phyloP scores from a whole-genome alignment of 1,140 invertebrate genomes.

The Drosophila lowei region DNA sequence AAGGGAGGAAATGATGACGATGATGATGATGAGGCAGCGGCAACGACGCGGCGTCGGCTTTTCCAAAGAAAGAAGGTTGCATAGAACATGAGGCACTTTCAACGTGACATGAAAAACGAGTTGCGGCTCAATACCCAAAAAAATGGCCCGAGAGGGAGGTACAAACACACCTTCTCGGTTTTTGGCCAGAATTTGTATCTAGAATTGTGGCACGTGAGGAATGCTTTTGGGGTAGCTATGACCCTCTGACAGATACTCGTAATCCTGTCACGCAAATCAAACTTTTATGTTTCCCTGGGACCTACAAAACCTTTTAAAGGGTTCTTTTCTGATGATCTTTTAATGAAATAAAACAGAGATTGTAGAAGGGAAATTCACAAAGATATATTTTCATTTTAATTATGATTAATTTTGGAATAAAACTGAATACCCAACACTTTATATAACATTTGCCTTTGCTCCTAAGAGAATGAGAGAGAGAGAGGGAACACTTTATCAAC shows the following conservation, averaged over 20 bases:
- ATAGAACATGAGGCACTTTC: constrained; percentile 23
- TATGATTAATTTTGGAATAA: too few relatives aligned
- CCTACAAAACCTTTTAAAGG: not conserved
- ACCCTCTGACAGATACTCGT: constrained; percentile 32
- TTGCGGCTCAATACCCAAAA: not conserved
- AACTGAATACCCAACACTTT: too few relatives aligned
- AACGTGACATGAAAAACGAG: constrained; percentile 22
- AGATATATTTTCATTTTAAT: too few relatives aligned
- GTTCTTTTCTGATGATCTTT: not conserved
- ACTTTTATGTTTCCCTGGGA: constrained; percentile 27
- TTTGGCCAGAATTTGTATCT: not conserved
- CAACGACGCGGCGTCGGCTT: constrained; percentile 7
- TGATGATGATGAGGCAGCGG: constrained; percentile 41
- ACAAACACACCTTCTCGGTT: too few relatives aligned
- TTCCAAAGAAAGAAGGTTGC: constrained; percentile 10
- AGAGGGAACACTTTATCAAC: too few relatives aligned
- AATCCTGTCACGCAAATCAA: constrained; percentile 52
- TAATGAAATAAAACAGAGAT: not conserved
- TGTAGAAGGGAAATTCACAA: too few relatives aligned
- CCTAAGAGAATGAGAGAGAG: too few relatives aligned
- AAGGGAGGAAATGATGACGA: constrained; percentile 43
- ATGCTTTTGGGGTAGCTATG: constrained; percentile 3
- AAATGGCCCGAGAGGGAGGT: not conserved
- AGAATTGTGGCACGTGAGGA: constrained; percentile 38
- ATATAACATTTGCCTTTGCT: too few relatives aligned